Evolutionary conservation across 1,140 invertebrate genomes (phyloP).

Genomic region (Penaeus vannamei): DNA sequence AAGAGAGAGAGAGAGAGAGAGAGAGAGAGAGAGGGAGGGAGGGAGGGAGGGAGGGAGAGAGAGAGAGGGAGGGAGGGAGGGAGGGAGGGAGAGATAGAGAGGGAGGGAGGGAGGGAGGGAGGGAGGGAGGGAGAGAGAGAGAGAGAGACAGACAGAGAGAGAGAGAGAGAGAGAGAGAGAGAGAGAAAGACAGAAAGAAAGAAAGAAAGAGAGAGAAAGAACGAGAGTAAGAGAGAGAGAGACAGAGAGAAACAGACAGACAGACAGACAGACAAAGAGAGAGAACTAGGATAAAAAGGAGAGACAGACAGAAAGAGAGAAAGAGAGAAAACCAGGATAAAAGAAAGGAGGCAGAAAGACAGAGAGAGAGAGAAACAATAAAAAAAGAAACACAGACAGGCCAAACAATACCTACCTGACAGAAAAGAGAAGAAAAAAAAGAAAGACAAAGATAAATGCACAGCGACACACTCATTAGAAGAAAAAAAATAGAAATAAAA

Average conservation of each 20-base stretch:
- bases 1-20: too few relatives aligned
- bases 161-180: neutral
- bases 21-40: too few relatives aligned
- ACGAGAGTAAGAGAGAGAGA: neutral
- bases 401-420: neutral
- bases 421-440: neutral
- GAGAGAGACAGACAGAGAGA: neutral
- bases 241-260: neutral
- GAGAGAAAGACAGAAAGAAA: neutral
- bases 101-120: too few relatives aligned
- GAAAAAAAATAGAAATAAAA: slow-evolving; percentile 23
- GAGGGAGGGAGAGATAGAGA: too few relatives aligned
- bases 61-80: too few relatives aligned
- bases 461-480: neutral
- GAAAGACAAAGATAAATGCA: neutral
- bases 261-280: neutral
- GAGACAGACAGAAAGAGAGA: neutral
- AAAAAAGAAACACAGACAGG: neutral
- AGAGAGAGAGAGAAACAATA: slow-evolving; percentile 33
- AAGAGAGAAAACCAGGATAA: neutral
- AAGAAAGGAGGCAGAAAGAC: slow-evolving; percentile 25
- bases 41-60: too few relatives aligned
- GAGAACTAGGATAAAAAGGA: neutral
- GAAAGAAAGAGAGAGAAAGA: neutral
- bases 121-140: too few relatives aligned